phyloP scores from a whole-genome alignment of 2,797 vertebrate genomes.

The Thamnophis elegans region DNA sequence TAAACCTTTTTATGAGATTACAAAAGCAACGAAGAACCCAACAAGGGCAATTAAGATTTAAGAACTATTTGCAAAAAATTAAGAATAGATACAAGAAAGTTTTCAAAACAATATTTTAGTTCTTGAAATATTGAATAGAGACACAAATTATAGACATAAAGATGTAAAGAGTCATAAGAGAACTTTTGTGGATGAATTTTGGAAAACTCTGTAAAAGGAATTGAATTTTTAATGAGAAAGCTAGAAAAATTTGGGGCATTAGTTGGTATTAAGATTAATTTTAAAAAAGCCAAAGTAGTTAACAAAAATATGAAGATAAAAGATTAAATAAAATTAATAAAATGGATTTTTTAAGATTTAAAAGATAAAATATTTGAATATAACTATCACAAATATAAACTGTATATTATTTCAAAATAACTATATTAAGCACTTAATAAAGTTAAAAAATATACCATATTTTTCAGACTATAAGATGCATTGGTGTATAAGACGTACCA shows the following conservation, averaged over 20 bases:
- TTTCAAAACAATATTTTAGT: neutral
- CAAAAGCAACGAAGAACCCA: neutral
- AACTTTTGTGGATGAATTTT: neutral
- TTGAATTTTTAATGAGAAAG: neutral
- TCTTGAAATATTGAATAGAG: neutral
- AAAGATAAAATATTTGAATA: neutral
- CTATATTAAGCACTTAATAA: neutral
- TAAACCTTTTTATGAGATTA: neutral
- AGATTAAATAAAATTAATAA: neutral
- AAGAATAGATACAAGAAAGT: neutral
- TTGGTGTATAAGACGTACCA: too few relatives aligned
- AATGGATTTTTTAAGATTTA: neutral
- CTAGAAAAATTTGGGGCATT: neutral
- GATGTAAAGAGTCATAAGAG: neutral
- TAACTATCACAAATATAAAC: neutral
- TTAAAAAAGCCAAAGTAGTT: neutral
- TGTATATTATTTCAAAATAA: neutral
- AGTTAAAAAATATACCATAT: neutral
- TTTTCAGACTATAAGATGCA: too few relatives aligned
- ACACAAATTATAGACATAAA: neutral
- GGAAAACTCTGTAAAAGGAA: neutral
- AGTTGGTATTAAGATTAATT: neutral
- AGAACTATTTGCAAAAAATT: neutral
- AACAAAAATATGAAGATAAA: neutral
- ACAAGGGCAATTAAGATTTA: neutral